Base-by-base conservation (phyloP, 2,113 vertebrate genomes). In the Rallus limicola region DNA sequence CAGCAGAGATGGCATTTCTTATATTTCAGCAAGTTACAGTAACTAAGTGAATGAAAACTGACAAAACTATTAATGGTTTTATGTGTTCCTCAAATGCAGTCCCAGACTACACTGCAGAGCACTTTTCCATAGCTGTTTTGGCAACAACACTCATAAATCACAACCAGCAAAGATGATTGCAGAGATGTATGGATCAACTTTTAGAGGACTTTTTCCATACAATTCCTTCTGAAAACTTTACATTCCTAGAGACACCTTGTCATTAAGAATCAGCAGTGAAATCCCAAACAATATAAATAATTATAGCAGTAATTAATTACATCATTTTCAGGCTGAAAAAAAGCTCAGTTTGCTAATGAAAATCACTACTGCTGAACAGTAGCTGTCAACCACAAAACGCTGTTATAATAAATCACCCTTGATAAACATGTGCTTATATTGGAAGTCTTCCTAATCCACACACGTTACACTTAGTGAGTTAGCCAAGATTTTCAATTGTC, bases 281-380 rank as follows among this genome's bases (percentile, higher is more conserved):
- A 93, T 82, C 38, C 50, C 68, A 86, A 94, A 87, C 64, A 92
- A 90, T 82, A 81, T 65, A 65, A 94, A 93, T 72, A 95, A 95
- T 90, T 87, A 94, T 78, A 92, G 83, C 52, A 64, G 70, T 40
- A 93, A 96, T 96, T 96, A 96, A 92, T 92, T 88, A 83, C 29
- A 12, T 67, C 17, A 42, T 82, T 95, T 91, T 71, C 71, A 84
- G 86, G 58, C 70, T 50, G 53, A 94, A 95, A 88, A 86, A 88
- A 89, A 34, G 11, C 33, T 6, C 44, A 70, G 89, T 94, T 93
- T 93, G 42, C 55, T 93, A 81, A 90, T 86, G 65, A 78, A 95
- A 94, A 84, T 84, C 63, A 33, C 83, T 16, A 64, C 36, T 28
- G 48, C 59, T 62, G 68, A 87, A 69, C 55, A 93, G 42, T 19